Evolutionary conservation across 2,113 vertebrate genomes (phyloP).

Genomic region (Serilophus lunatus): DNA sequence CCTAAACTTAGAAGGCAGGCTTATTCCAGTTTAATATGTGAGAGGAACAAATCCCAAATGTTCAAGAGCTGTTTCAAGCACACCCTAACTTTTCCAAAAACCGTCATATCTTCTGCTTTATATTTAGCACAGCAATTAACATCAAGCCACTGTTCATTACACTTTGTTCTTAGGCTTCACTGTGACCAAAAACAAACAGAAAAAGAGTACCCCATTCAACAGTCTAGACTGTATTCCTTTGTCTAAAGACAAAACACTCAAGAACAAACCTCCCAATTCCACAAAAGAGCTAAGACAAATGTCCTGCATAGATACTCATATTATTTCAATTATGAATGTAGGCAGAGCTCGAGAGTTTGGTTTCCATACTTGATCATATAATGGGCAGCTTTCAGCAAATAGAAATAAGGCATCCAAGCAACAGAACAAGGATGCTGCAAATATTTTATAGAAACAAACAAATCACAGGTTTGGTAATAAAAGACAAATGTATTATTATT

Average conservation of each 20-base stretch:
- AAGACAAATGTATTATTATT: neutral
- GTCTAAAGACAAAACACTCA: neutral
- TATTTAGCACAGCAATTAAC: neutral
- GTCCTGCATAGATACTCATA: fast-evolving
- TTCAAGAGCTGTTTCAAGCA: neutral
- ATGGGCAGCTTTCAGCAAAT: neutral
- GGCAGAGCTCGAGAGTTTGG: neutral
- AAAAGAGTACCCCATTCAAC: fast-evolving
- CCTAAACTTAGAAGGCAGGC: neutral
- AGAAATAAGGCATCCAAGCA: neutral
- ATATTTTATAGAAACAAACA: neutral
- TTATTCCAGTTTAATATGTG: neutral
- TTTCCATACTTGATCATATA: neutral
- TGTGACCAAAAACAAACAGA: neutral
- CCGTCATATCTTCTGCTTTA: neutral
- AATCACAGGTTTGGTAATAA: neutral
- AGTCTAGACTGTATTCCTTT: neutral
- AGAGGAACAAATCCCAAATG: neutral
- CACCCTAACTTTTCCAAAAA: neutral
- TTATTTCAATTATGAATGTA: neutral
- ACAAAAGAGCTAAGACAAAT: neutral
- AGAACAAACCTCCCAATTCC: neutral
- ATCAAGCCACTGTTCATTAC: neutral
- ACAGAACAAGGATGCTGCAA: neutral
- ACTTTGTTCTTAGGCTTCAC: neutral